A percentile compares a stretch with the other conserved stretches of the same genome.
These are phyloP conservation scores for Poecile atricapillus DNA, from an alignment of 2,113 vertebrate genomes.

Conservation along the genomic window DNA sequence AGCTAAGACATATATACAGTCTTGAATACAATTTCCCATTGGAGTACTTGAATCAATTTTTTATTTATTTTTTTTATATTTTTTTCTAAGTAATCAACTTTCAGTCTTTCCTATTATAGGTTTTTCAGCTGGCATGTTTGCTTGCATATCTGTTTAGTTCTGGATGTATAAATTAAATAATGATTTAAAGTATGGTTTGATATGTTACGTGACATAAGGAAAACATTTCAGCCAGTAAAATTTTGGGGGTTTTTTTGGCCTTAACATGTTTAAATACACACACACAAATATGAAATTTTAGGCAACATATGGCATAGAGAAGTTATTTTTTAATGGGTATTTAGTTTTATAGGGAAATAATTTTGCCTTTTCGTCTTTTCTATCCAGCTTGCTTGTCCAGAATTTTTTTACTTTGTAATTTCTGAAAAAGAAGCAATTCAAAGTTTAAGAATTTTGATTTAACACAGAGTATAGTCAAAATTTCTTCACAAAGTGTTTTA, in stretches of 20 bases:
- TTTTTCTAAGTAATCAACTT: background rate
- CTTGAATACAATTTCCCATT: background rate
- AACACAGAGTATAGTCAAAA: background rate
- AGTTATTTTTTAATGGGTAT: accelerated
- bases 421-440: background rate
- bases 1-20: background rate
- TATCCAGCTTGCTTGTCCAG: background rate
- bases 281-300: background rate
- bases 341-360: background rate
- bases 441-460: background rate
- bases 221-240: background rate
- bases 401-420: background rate
- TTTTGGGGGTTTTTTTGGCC: background rate
- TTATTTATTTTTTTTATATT: too few relatives aligned
- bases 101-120: background rate
- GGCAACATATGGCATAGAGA: background rate
- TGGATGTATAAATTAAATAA: background rate
- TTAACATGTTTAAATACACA: background rate
- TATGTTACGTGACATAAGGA: background rate
- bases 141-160: background rate
- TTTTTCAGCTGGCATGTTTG: background rate
- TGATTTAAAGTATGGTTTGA: background rate
- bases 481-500: accelerated
- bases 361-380: background rate
- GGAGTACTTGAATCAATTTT: background rate